Evolutionary conservation across 2,797 vertebrate genomes (phyloP).

Genomic region (Meriones psammophilus): DNA sequence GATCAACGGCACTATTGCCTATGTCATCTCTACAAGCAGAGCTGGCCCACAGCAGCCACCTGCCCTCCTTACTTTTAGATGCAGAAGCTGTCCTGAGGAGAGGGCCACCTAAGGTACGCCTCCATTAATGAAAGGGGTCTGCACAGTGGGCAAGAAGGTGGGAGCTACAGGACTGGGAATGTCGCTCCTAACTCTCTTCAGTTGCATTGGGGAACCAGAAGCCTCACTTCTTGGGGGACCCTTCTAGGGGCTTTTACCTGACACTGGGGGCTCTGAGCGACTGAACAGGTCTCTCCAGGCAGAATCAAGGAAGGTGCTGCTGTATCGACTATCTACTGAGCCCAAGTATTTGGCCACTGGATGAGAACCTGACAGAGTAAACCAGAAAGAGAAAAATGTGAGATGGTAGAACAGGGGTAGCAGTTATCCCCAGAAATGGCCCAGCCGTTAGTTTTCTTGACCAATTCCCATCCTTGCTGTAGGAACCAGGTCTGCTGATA

Average conservation of each 20-base stretch:
- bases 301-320: constrained; percentile 94
- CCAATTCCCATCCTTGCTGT: neutral
- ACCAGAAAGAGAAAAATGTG: neutral
- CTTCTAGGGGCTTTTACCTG: constrained; percentile 86
- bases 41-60: neutral
- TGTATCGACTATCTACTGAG: constrained; percentile 95
- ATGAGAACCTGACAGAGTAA: constrained; percentile 91
- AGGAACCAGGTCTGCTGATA: neutral
- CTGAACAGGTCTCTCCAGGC: constrained; percentile 96
- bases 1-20: neutral
- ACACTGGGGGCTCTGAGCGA: constrained; percentile 92
- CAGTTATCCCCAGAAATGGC: neutral
- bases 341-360: constrained; percentile 97
- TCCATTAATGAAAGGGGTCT: neutral
- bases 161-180: neutral
- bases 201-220: neutral
- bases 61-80: neutral
- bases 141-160: too few species aligned
- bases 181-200: too few species aligned
- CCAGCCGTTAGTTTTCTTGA: neutral
- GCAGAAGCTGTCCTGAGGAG: neutral
- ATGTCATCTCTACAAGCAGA: neutral
- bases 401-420: neutral
- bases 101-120: neutral
- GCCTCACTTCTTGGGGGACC: neutral